phyloP scores from a whole-genome alignment of 2,888 invertebrate species.

The Parascotia fuliginaria region DNA sequence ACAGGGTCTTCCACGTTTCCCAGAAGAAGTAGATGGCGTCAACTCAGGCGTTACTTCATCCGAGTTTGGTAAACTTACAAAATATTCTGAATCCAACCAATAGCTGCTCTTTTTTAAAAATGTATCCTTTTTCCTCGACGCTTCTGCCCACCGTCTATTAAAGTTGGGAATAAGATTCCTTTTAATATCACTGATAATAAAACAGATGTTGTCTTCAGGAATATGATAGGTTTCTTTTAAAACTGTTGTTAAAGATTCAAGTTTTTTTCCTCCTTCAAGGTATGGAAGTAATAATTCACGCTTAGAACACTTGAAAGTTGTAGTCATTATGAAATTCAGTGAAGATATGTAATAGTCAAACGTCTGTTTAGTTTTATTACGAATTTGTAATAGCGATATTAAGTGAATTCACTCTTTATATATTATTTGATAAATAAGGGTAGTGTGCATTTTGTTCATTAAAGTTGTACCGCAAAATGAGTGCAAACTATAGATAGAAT shows the following conservation, averaged over 20 bases:
- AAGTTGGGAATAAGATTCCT: constrained; percentile 13
- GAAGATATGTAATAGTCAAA: too few relatives aligned
- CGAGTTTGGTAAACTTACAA: too few relatives aligned
- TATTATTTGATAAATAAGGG: background rate
- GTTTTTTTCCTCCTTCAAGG: constrained; percentile 12
- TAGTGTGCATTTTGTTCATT: background rate
- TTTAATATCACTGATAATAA: constrained; percentile 16
- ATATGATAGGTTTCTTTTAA: constrained; percentile 15
- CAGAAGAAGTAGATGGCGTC: too few relatives aligned
- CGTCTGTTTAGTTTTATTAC: background rate
- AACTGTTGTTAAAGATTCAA: constrained; percentile 6
- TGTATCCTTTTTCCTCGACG: too few relatives aligned
- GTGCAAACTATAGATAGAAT: too few relatives aligned
- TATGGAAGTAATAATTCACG: constrained; percentile 2
- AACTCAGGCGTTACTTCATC: too few relatives aligned
- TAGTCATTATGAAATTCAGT: background rate
- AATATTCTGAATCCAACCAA: too few relatives aligned
- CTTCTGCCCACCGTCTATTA: constrained; percentile 12
- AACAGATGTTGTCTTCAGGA: constrained; percentile 13
- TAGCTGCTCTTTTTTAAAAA: too few relatives aligned
- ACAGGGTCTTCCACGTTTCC: too few relatives aligned
- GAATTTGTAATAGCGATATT: background rate
- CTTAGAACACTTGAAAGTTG: background rate
- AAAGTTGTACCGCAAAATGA: background rate
- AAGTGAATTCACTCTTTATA: background rate